These are phyloP conservation scores for Allolobophora icterica DNA, from an alignment of 2,888 invertebrate species.

Conservation along the genomic window DNA sequence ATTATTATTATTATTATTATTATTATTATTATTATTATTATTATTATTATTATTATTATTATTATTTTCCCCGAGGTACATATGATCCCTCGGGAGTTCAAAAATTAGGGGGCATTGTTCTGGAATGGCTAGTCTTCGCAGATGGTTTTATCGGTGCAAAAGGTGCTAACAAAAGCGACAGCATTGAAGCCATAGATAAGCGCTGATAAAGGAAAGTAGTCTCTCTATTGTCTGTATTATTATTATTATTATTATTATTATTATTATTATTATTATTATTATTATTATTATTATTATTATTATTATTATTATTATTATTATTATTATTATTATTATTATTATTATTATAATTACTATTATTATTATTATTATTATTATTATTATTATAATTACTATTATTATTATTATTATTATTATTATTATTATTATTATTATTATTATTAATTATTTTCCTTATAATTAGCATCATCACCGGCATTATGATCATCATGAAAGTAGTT, in stretches of 20 bases:
- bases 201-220: no score
- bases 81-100: no score
- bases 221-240: no score
- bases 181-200: no score
- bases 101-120: no score
- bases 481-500: no score
- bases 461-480: no score
- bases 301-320: slow-evolving; percentile 22
- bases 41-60: neutral
- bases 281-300: slow-evolving; percentile 40
- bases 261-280: neutral
- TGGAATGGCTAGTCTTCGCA: no score
- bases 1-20: slow-evolving; percentile 4
- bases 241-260: neutral
- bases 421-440: slow-evolving; percentile 3
- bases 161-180: no score
- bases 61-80: no score
- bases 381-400: slow-evolving; percentile 23
- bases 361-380: neutral
- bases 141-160: no score
- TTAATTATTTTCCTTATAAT: no score
- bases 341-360: neutral
- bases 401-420: neutral
- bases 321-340: neutral
- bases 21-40: neutral